Evolutionary conservation across 1,140 invertebrate genomes (phyloP).

Genomic region (Drosophila nigromelanica): DNA sequence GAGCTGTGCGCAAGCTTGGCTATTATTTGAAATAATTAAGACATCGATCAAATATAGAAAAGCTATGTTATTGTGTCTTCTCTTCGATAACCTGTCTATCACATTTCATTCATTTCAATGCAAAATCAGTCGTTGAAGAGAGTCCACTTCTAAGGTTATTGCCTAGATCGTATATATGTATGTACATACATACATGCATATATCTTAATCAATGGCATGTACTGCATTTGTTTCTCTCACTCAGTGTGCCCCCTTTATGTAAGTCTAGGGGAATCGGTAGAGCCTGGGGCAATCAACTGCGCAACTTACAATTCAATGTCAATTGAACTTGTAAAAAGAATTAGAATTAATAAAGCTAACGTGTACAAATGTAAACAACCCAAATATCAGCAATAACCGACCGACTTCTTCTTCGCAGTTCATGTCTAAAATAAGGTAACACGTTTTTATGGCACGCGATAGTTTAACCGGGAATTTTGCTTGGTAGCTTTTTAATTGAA

Average conservation of each 20-base stretch:
- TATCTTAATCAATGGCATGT: slow-evolving; percentile 32
- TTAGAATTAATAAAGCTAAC: slow-evolving; percentile 69
- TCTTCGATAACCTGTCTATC: slow-evolving; percentile 8
- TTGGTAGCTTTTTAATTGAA: neutral
- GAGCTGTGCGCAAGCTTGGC: neutral
- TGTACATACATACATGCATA: slow-evolving; percentile 1
- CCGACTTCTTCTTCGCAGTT: slow-evolving; percentile 27
- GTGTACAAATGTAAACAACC: slow-evolving; percentile 52
- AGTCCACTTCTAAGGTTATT: slow-evolving; percentile 1
- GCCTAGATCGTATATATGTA: slow-evolving; percentile 4
- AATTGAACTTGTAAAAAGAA: slow-evolving; percentile 68
- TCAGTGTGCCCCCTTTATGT: slow-evolving; percentile 27
- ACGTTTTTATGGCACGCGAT: slow-evolving; percentile 66
- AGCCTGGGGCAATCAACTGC: slow-evolving; percentile 45
- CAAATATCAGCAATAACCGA: slow-evolving; percentile 49
- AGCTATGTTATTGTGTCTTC: slow-evolving; percentile 1
- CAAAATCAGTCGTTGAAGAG: slow-evolving; percentile 36
- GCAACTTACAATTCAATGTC: slow-evolving; percentile 70
- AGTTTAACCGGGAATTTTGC: neutral
- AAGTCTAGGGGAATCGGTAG: slow-evolving; percentile 23
- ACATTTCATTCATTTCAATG: slow-evolving; percentile 37
- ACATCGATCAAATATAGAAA: slow-evolving; percentile 27
- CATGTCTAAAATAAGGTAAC: slow-evolving; percentile 27
- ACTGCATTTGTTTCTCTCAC: slow-evolving; percentile 2
- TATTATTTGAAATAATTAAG: slow-evolving; percentile 32